These are phyloP conservation scores for Lipotes vexillifer DNA, from an alignment of 2,113 vertebrate species.

Conservation along the genomic window DNA sequence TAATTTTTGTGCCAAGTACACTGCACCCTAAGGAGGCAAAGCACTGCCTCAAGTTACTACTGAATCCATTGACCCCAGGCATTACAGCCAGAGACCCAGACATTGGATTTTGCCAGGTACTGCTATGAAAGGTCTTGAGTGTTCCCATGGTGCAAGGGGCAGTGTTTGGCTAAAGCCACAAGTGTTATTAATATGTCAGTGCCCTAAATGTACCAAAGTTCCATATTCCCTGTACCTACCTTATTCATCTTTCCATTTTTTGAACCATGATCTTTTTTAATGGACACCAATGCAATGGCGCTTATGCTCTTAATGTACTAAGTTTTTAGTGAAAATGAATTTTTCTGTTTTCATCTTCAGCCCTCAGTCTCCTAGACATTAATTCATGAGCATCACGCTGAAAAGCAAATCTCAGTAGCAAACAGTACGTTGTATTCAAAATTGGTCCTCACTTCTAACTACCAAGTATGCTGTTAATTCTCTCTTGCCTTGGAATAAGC, in stretches of 20 bases:
- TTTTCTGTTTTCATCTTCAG: constrained; percentile 27
- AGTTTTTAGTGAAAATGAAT: not conserved
- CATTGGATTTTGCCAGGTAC: not conserved
- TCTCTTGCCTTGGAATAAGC: not conserved
- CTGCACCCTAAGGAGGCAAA: not conserved
- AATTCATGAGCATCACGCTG: not conserved
- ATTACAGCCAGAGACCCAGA: not conserved
- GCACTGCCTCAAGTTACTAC: not conserved
- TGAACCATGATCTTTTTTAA: not conserved
- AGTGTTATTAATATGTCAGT: not conserved
- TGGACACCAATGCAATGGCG: not conserved
- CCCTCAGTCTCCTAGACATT: not conserved
- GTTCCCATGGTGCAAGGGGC: not conserved
- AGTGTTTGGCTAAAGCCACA: not conserved
- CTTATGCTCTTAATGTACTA: not conserved
- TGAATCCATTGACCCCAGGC: not conserved
- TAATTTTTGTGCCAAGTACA: not conserved
- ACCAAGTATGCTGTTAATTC: not conserved
- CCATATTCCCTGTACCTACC: not conserved
- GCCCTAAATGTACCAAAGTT: not conserved
- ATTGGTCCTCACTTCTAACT: not conserved
- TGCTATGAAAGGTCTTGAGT: not conserved
- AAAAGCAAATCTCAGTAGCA: constrained; percentile 12
- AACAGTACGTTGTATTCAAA: not conserved
- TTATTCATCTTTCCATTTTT: not conserved